Evolutionary conservation across 2,888 invertebrate species (phyloP).

Genomic region (Steinernema carpocapsae): DNA sequence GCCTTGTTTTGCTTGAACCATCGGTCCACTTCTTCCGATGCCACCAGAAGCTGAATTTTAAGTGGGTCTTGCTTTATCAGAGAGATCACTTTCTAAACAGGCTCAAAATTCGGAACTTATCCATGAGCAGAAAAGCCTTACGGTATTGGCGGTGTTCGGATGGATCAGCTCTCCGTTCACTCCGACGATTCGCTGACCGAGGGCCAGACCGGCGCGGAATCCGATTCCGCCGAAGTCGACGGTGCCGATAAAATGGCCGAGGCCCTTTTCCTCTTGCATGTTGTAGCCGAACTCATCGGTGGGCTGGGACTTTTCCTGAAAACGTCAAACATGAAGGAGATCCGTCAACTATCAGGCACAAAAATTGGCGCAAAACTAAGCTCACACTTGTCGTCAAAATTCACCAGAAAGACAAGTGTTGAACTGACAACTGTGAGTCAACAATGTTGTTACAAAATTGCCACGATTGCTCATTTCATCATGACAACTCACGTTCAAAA

Average conservation of each 20-base stretch:
- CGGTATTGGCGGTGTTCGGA: constrained; percentile 65
- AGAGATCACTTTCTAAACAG: background rate
- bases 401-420: no score
- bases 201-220: constrained; percentile 74
- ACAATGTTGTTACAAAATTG: no score
- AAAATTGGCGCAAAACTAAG: no score
- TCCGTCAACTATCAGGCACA: no score
- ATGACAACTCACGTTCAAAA: no score
- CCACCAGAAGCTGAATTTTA: constrained; percentile 61
- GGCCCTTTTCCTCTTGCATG: constrained; percentile 90
- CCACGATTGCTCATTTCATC: no score
- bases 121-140: constrained; percentile 38
- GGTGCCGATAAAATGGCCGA: constrained; percentile 67
- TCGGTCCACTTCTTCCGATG: constrained; percentile 65
- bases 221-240: constrained; percentile 59
- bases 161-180: constrained; percentile 67
- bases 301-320: constrained; percentile 59
- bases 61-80: constrained; percentile 50
- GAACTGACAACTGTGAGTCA: no score
- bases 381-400: no score
- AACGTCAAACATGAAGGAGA: background rate
- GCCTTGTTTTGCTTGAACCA: constrained; percentile 58
- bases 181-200: constrained; percentile 81
- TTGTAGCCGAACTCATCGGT: constrained; percentile 99
- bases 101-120: background rate